Conservation (phyloP, 1,140 invertebrate genomes). For the Myzus persicae region DNA sequence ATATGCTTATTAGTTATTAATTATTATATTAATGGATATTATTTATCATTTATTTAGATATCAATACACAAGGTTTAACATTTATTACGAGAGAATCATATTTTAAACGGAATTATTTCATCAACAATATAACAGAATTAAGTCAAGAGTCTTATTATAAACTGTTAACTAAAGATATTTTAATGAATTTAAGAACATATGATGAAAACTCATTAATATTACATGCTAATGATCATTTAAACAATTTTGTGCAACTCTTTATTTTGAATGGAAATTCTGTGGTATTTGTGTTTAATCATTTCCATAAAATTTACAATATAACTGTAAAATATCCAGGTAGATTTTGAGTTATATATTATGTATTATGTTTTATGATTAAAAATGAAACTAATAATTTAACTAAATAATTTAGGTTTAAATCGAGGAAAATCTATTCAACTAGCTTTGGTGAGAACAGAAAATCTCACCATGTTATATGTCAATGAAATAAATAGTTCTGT, state of each 20-base stretch:
- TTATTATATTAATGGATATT: not conserved
- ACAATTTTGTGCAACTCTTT: conserved; percentile 92
- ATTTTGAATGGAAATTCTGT: conserved; percentile 77
- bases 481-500: conserved; percentile 80
- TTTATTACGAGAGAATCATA: conserved; percentile 82
- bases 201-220: conserved; percentile 82
- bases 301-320: conserved; percentile 80
- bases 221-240: conserved; percentile 91
- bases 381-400: conserved; percentile 19
- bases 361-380: not conserved
- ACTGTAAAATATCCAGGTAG: conserved; percentile 74
- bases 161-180: conserved; percentile 76
- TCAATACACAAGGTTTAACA: conserved; percentile 88
- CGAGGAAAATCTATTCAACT: conserved; percentile 85
- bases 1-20: not conserved
- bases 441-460: conserved; percentile 77
- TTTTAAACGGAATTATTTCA: conserved; percentile 79
- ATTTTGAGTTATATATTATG: not conserved
- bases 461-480: conserved; percentile 80
- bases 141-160: conserved; percentile 70
- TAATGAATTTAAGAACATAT: conserved; percentile 88
- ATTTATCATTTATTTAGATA: conserved; percentile 72
- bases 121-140: conserved; percentile 70
- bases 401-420: conserved; percentile 70
- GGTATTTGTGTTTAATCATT: conserved; percentile 84